Evolutionary conservation across 2,888 invertebrate species (phyloP), one percentile per base, ranked within the genome.

Genomic region (Tinea pellionella): DNA sequence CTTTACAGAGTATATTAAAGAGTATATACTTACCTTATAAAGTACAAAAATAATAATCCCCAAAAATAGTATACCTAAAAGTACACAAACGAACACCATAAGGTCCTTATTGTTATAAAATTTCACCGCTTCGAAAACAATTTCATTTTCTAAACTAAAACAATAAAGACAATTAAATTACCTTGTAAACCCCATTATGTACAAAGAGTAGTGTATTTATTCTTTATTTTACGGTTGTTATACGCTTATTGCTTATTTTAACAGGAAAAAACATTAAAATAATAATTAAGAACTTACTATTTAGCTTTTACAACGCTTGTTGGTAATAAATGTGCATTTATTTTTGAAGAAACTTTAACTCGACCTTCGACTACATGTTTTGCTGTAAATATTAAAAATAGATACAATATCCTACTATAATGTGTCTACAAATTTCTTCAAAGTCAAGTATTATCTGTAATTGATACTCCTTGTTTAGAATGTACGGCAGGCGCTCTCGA

Each of bases 21-120:
- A n/a, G n/a, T n/a, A n/a, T n/a, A 24, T 59, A 63, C 65, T 65
- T 68, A 78, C 78, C 73, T 69, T 74, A 32, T 68, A 73, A 2
- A 78, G 64, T 19, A 70, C 58, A 3, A 63, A 65, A 1, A 65
- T 65, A 0, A 75, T 16, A 2, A 75, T 42, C 1, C 64, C 64
- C 16, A 80, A 58, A 13, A 75, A 37, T 0, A 78, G 12, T 0
- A 73, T 1, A 0, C 72, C 75, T 0, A 72, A 56, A 7, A 75
- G 29, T 1, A 65, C 60, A 0, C 71, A 70, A 4, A 75, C 62
- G 0, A 72, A n/a, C 8, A 69, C 66, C 1, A 78, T 69, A 0
- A 71, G 60, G 0, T n/a, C 32, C 47, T 69, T 72, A 15, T 73
- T 69, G 24, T 70, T 70, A 0, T 62, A 65, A 3, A 75, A 55